These are phyloP conservation scores for Lepidurus arcticus DNA, from an alignment of 1,140 invertebrate genomes.

Conservation along the genomic window DNA sequence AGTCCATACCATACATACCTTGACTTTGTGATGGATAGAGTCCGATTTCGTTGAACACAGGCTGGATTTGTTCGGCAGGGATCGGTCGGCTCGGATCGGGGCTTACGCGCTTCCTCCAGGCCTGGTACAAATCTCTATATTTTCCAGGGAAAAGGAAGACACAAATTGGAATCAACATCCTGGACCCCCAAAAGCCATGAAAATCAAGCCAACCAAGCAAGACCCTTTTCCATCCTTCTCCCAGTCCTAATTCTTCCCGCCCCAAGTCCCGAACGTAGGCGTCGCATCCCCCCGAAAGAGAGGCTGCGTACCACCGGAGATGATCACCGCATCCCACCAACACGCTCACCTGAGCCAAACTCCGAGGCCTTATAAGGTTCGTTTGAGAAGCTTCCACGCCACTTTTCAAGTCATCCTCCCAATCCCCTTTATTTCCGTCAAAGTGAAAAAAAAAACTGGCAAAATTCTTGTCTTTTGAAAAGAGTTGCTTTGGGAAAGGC, in stretches of 20 bases:
- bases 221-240: no score
- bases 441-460: no score
- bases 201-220: neutral
- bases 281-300: slow-evolving; percentile 1
- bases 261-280: neutral
- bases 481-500: no score
- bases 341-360: neutral
- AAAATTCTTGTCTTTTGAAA: no score
- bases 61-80: slow-evolving; percentile 1
- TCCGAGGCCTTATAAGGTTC: neutral
- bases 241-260: no score
- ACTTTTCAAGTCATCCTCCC: no score
- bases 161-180: neutral
- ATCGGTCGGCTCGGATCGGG: neutral
- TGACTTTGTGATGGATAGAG: slow-evolving; percentile 3
- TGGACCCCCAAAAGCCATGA: neutral
- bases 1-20: neutral
- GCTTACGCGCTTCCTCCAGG: slow-evolving; percentile 1
- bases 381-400: neutral
- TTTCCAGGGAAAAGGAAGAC: neutral
- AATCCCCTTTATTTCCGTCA: no score
- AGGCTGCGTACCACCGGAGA: neutral
- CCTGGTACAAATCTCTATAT: slow-evolving; percentile 11
- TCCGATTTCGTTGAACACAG: neutral
- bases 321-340: neutral